Evolutionary conservation across 2,797 vertebrate genomes (phyloP), one percentile per base, ranked within the genome.

Genomic region (Falco novaeseelandiae): DNA sequence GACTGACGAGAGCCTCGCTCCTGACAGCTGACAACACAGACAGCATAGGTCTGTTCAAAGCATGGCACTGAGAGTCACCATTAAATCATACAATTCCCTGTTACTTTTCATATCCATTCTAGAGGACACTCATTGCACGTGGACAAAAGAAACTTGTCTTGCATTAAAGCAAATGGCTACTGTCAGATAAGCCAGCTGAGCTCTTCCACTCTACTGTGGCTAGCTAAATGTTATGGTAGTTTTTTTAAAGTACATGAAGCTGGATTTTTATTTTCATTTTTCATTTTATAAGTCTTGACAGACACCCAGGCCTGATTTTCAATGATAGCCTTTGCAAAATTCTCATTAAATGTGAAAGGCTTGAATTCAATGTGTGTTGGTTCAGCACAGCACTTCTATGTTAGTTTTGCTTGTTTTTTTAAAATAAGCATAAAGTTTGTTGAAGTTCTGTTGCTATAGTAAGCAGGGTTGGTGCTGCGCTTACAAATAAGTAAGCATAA

Each of bases 51-150:
- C 90, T 90, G 93, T 67, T 92, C 91, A 93, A 96, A 96, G 94
- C 88, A 42, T 48, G 67, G 86, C 90, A 70, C 83, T 12, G 61
- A 93, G 86, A 79, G 88, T 95, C 94, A 95, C 81, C 81, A 30
- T 77, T 85, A 94, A 96, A 90, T 89, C 88, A 76, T 58, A 90
- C 67, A 69, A 77, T 89, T 87, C 80, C 88, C 34, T 69, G 62
- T 92, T 83, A 92, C 69, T 93, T 87, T 95, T 93, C 76, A 73
- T 81, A 82, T 76, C 88, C 83, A 69, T 90, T 78, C 96, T 85
- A 12, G 81, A 91, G 71, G 74, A 51, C 49, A 46, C 62, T 80
- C 54, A 57, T 18, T 65, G 78, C 87, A 83, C 15, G 7, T 9
- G 78, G 78, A 94, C 90, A 83, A 95, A 94, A 93, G 73, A 94